Evolutionary conservation across 2,113 vertebrate genomes (phyloP).

Genomic region (Sturnus vulgaris): DNA sequence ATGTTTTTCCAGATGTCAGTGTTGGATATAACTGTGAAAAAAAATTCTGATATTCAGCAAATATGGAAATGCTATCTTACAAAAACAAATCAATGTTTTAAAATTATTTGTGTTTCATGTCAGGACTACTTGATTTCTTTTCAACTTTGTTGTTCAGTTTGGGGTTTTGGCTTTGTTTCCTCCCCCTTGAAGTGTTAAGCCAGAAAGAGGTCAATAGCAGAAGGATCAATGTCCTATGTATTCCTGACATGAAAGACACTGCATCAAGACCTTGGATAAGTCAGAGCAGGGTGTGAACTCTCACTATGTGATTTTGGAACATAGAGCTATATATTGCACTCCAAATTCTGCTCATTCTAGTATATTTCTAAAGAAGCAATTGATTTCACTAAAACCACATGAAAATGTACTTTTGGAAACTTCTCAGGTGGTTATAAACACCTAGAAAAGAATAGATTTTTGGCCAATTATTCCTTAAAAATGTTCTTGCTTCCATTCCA

Average conservation of each 20-base stretch:
- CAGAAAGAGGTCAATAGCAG: neutral
- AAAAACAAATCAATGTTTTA: neutral
- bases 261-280: neutral
- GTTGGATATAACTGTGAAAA: neutral
- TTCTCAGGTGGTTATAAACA: neutral
- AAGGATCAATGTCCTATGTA: neutral
- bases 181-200: rapidly evolving
- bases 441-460: neutral
- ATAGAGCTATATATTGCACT: neutral
- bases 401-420: neutral
- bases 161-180: neutral
- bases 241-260: neutral
- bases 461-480: neutral
- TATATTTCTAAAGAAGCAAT: neutral
- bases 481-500: neutral
- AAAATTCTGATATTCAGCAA: neutral
- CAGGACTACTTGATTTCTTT: neutral
- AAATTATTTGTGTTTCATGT: neutral
- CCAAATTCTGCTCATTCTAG: neutral
- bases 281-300: neutral
- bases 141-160: neutral
- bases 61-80: neutral
- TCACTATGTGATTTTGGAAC: neutral
- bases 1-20: neutral
- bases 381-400: neutral